Base-by-base conservation (phyloP, 2,888 invertebrate genomes). In the Furcula furcula region DNA sequence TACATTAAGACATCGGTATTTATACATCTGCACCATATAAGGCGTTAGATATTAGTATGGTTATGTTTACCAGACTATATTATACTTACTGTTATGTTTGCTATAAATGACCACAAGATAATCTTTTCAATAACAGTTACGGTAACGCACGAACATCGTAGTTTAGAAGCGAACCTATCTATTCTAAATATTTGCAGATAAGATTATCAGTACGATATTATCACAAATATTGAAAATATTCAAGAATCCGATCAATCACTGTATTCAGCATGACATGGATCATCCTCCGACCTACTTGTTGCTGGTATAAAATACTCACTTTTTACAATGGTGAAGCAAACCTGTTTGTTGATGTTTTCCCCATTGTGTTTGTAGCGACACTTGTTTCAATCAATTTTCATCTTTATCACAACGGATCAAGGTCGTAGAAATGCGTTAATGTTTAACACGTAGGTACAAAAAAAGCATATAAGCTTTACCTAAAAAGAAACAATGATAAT, bases 301-400 rank as follows among this genome's bases (percentile, higher is more conserved):
- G 49, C 48, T 40, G 31, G 36, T 40, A 46, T 34, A 40, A 26
- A 38, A 31, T 52, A 46, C 40, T 28, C 11, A 55, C 60, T 58
- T 61, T 55, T 55, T 45, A 59, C 64, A 66, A 63, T 66, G 55
- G 54, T 41, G 50, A 55, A 37, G 20, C 55, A 67, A 75, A 76
- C 76, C 72, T 60, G 76, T 76, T 76, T 73, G 65, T 67, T 67
- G 64, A 60, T 66, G 64, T 62, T 57, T 62, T 55, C 59, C 57
- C 52, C 40, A 42, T 38, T 21, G 34, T 11, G 20, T 33, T 30
- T 34, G 28, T 42, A 29, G 36, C 31, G 37, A 33, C 32, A 31
- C 34, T 20, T 15, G 15, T 19, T 12, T n/a, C 45, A 47, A 25
- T 31, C 44, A 27, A 56, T 40, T 55, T 47, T 47, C 39, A 44